phyloP scores from a whole-genome alignment of 1,140 invertebrate genomes.

The Lineus longissimus region DNA sequence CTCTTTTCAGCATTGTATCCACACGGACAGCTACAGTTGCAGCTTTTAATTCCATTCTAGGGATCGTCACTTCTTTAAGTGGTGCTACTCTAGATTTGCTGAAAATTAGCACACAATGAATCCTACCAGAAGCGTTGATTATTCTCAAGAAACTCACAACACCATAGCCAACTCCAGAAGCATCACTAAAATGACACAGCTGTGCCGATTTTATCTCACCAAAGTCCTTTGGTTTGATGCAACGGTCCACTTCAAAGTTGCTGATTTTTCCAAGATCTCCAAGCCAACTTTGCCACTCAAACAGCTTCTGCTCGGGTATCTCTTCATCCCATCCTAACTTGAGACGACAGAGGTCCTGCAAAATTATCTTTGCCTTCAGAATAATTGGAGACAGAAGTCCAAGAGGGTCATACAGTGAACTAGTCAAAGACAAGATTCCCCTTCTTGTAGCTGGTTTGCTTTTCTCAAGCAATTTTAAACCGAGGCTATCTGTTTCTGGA shows the following conservation, averaged over 20 bases:
- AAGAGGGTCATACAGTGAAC: conserved; percentile 31
- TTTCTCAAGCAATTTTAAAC: conserved; percentile 4
- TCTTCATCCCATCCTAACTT: conserved; percentile 22
- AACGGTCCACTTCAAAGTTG: background rate
- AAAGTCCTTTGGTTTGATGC: no score
- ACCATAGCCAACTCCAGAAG: background rate
- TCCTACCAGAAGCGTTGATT: background rate
- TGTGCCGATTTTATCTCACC: background rate
- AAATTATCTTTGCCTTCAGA: conserved; percentile 16
- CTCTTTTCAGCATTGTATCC: no score
- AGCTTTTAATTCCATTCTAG: background rate
- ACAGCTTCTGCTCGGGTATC: no score
- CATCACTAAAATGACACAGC: conserved; percentile 1
- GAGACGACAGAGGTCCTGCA: conserved; percentile 17
- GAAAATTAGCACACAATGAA: no score
- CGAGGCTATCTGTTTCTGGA: conserved; percentile 1
- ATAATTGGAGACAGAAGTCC: conserved; percentile 24
- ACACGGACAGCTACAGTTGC: background rate
- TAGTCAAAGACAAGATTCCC: conserved; percentile 17
- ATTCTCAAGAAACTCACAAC: background rate
- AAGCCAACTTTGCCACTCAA: no score
- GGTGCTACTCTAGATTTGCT: no score
- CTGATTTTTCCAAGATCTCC: background rate
- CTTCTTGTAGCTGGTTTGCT: conserved; percentile 14
- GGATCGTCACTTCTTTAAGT: no score